Percentiles rank a stretch among this genome's conserved stretches.
Evolutionary conservation across 2,797 vertebrate species (phyloP).

Genomic region (Mus spretus): DNA sequence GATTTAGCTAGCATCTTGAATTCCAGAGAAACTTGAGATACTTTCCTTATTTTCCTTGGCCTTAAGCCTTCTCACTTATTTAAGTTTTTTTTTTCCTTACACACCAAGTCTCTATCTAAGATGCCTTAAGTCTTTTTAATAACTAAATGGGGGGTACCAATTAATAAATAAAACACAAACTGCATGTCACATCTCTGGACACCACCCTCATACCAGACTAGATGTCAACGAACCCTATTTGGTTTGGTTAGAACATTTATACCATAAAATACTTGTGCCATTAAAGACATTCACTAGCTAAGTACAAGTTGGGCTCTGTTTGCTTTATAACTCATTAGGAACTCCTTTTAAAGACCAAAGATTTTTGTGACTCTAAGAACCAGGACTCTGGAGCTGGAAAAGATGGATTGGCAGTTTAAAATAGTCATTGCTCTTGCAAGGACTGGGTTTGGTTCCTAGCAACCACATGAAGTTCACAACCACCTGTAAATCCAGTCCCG

Average conservation of each 20-base stretch:
- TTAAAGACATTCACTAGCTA: constrained; percentile 1
- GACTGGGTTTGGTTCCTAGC: background rate
- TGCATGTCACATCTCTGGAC: background rate
- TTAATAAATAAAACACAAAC: constrained; percentile 33
- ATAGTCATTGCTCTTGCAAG: background rate
- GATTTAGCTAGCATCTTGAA: constrained; percentile 1
- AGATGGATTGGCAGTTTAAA: background rate
- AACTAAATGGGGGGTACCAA: background rate
- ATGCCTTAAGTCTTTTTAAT: background rate
- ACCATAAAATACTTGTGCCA: background rate
- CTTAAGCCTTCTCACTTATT: background rate
- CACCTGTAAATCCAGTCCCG: background rate
- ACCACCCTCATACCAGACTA: background rate
- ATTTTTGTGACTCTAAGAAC: constrained; percentile 63
- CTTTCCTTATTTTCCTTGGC: background rate
- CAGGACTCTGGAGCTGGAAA: constrained; percentile 34
- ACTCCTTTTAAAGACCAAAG: constrained; percentile 40
- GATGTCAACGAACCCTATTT: constrained; percentile 5
- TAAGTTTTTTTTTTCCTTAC: background rate
- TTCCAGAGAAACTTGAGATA: constrained; percentile 21
- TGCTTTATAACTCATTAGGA: constrained; percentile 30
- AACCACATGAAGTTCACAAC: background rate
- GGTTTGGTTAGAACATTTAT: background rate
- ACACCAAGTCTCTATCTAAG: background rate
- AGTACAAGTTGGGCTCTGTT: background rate